phyloP scores from a whole-genome alignment of 1,140 invertebrate species.

The Drosophila biarmipes region DNA sequence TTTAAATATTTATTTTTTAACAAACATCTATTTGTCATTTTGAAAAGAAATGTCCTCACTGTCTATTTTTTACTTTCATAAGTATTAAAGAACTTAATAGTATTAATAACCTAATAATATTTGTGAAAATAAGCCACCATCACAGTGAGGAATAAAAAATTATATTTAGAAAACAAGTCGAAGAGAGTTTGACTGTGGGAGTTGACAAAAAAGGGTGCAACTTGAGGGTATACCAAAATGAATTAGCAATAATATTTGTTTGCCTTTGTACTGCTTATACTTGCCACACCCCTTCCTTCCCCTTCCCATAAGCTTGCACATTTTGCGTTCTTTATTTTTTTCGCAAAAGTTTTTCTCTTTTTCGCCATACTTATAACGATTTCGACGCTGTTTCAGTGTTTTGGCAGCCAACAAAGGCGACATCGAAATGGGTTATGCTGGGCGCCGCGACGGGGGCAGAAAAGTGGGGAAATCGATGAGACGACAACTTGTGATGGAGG shows the following conservation, averaged over 20 bases:
- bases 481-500: constrained; percentile 47
- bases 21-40: too few relatives aligned
- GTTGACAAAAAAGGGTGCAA: constrained; percentile 52
- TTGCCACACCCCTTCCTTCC: not conserved
- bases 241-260: constrained; percentile 78
- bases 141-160: not conserved
- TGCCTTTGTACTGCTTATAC: constrained; percentile 27
- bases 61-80: too few relatives aligned
- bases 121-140: not conserved
- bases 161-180: not conserved
- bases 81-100: too few relatives aligned
- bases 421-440: constrained; percentile 38
- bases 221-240: constrained; percentile 59
- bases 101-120: too few relatives aligned
- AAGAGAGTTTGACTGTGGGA: not conserved
- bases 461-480: constrained; percentile 59
- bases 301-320: not conserved
- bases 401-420: constrained; percentile 62
- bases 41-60: too few relatives aligned
- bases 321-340: constrained; percentile 36
- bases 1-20: too few relatives aligned
- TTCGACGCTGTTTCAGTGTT: constrained; percentile 46
- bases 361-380: constrained; percentile 35
- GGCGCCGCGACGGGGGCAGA: not conserved
- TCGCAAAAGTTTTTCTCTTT: constrained; percentile 37